phyloP scores from a whole-genome alignment of 2,797 vertebrate genomes.

The Rhinella marina region DNA sequence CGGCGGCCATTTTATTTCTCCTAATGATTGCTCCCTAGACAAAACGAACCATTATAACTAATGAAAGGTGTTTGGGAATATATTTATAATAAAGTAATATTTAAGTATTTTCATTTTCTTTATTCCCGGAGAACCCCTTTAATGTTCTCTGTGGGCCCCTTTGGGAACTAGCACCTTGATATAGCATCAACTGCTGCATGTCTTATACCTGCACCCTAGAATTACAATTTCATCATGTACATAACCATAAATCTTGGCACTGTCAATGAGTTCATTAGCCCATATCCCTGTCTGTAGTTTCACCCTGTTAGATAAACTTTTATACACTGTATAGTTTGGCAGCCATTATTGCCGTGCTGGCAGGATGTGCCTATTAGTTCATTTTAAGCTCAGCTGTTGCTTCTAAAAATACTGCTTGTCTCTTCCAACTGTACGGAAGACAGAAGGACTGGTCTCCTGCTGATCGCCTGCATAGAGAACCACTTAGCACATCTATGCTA shows the following conservation, averaged over 20 bases:
- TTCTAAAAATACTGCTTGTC: slow-evolving; percentile 8
- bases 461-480: neutral
- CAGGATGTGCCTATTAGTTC: slow-evolving; percentile 16
- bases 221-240: neutral
- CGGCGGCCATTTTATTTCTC: no score
- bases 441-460: slow-evolving; percentile 20
- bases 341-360: neutral
- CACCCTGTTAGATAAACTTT: neutral
- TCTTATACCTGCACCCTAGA: neutral
- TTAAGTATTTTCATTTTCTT: no score
- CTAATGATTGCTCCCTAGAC: no score
- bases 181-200: neutral
- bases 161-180: neutral
- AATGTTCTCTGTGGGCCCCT: no score
- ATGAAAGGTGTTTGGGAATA: no score
- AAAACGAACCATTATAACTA: no score
- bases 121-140: no score
- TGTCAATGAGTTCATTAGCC: neutral
- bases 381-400: neutral
- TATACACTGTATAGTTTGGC: slow-evolving; percentile 9
- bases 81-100: no score
- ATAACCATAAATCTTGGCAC: neutral
- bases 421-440: slow-evolving; percentile 16
- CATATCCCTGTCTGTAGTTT: neutral
- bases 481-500: slow-evolving; percentile 27